Evolutionary conservation across 2,888 invertebrate species (phyloP).

Genomic region (Caenorhabditis japonica): DNA sequence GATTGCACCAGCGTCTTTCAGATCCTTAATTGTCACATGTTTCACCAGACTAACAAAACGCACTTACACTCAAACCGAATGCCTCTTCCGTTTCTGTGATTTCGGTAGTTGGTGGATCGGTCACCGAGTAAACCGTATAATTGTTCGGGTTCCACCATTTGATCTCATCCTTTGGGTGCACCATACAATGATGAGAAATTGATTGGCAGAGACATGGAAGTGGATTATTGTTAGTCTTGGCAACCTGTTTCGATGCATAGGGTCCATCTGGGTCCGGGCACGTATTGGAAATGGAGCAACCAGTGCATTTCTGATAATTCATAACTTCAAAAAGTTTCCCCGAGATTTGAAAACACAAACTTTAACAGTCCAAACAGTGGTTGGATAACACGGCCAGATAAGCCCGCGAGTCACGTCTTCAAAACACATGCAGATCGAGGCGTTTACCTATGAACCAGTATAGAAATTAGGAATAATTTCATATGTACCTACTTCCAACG

Average conservation of each 20-base stretch:
- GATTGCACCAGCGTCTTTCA: constrained; percentile 75
- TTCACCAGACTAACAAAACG: not conserved
- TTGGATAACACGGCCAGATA: constrained; percentile 77
- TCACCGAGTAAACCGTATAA: constrained; percentile 73
- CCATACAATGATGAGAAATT: constrained; percentile 76
- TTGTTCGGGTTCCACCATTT: constrained; percentile 76
- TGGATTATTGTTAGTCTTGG: constrained; percentile 42
- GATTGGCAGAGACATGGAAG: constrained; percentile 73
- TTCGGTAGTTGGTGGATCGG: constrained; percentile 63
- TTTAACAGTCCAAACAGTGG: constrained; percentile 73
- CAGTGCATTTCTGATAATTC: constrained; percentile 63
- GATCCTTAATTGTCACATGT: constrained; percentile 59
- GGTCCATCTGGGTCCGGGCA: constrained; percentile 76
- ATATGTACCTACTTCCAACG: constrained; percentile 62
- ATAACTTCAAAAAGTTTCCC: not conserved
- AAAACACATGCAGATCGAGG: constrained; percentile 75
- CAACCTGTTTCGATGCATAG: constrained; percentile 60
- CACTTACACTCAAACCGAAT: constrained; percentile 67
- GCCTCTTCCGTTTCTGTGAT: constrained; percentile 69
- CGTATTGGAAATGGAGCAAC: constrained; percentile 75
- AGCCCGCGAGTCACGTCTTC: constrained; percentile 75
- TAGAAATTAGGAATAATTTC: constrained; percentile 11
- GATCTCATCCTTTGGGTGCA: constrained; percentile 68
- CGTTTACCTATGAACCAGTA: too few relatives aligned
- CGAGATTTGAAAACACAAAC: constrained; percentile 29